A percentile compares a stretch with the other conserved stretches of the same genome.
phyloP scores from a whole-genome alignment of 2,888 invertebrate species.

The Terebella lapidaria region DNA sequence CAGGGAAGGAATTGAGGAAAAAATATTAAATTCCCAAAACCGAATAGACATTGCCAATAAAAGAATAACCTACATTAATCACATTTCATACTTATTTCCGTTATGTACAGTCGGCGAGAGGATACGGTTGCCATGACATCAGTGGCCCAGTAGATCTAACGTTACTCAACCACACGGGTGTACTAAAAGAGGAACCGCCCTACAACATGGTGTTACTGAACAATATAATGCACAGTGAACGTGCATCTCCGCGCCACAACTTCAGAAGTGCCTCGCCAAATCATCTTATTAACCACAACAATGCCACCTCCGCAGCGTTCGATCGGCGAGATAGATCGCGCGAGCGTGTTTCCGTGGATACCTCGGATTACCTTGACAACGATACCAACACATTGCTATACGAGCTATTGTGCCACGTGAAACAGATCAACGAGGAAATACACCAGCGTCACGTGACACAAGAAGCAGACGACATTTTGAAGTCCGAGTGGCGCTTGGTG shows the following conservation, averaged over 20 bases:
- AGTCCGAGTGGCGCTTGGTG: slow-evolving; percentile 27
- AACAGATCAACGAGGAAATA: slow-evolving; percentile 23
- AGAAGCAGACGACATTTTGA: slow-evolving; percentile 21
- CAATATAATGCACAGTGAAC: slow-evolving; percentile 10
- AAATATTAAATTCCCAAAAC: too few relatives aligned
- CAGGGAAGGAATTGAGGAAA: too few relatives aligned
- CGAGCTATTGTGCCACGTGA: slow-evolving; percentile 23
- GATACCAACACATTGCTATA: slow-evolving; percentile 9
- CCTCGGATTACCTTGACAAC: neutral
- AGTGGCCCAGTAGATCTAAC: slow-evolving; percentile 6
- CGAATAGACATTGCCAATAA: too few relatives aligned
- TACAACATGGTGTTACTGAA: slow-evolving; percentile 22
- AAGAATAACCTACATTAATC: too few relatives aligned
- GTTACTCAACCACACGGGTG: slow-evolving; percentile 11
- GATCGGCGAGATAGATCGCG: neutral
- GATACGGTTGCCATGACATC: slow-evolving; percentile 2
- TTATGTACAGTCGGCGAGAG: too few relatives aligned
- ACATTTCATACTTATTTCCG: too few relatives aligned
- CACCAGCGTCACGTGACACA: slow-evolving; percentile 16
- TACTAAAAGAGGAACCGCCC: slow-evolving; percentile 13
- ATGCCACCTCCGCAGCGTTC: neutral
- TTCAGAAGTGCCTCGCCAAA: neutral
- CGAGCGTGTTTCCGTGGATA: neutral
- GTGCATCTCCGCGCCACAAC: neutral
- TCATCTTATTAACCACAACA: neutral